These are phyloP conservation scores for Lagodon rhomboides DNA, from an alignment of 2,797 vertebrate genomes.

Conservation along the genomic window DNA sequence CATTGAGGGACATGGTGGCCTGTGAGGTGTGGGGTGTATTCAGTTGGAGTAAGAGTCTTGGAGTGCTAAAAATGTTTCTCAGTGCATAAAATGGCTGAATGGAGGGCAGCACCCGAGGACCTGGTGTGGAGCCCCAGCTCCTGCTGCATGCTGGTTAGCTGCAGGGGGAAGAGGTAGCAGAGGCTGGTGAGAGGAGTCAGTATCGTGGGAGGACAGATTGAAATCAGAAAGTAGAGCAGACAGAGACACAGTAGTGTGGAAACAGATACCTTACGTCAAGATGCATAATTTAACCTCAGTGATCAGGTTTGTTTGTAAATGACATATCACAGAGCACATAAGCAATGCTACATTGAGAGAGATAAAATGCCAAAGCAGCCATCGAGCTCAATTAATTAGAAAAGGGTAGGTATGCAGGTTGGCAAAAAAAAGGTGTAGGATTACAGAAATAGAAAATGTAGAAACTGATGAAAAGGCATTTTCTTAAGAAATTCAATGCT, in stretches of 20 bases:
- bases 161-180: background rate
- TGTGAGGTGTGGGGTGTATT: slow-evolving; percentile 8
- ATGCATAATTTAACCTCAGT: slow-evolving; percentile 66
- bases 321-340: slow-evolving; percentile 24
- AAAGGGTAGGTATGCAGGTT: background rate
- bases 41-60: slow-evolving; percentile 3
- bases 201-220: slow-evolving; percentile 57
- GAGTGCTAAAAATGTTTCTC: slow-evolving; percentile 39
- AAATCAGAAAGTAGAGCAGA: slow-evolving; percentile 47
- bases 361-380: slow-evolving; percentile 10
- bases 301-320: slow-evolving; percentile 43
- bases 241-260: slow-evolving; percentile 33
- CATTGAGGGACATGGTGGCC: slow-evolving; percentile 46
- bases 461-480: background rate
- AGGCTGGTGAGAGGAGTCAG: slow-evolving; percentile 24
- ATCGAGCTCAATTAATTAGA: background rate
- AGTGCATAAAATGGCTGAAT: slow-evolving; percentile 57
- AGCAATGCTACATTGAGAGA: slow-evolving; percentile 13
- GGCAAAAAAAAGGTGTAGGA: background rate
- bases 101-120: slow-evolving; percentile 62
- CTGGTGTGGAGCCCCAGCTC: slow-evolving; percentile 68
- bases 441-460: slow-evolving; percentile 18
- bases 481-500: background rate
- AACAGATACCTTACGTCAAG: slow-evolving; percentile 63
- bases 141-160: slow-evolving; percentile 74